Evolutionary conservation across 2,797 vertebrate species (phyloP), one percentile per base, ranked within the genome.

Genomic region (Amniataba percoides): DNA sequence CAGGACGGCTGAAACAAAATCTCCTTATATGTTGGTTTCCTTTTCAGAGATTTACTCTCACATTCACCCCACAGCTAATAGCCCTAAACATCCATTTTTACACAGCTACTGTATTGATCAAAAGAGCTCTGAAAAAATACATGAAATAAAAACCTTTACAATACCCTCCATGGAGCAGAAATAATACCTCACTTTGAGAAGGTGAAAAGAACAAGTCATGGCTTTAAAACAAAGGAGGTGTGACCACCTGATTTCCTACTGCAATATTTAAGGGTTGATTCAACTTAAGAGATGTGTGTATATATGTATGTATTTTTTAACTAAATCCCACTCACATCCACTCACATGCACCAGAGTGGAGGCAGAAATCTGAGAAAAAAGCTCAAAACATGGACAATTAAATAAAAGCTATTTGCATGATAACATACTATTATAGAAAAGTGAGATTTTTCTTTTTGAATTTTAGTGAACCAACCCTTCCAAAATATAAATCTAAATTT

Each of bases 1-100:
- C 84, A 92, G 84, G 80, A 88, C 55, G 49, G 81, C 55, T 74
- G 61, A 78, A 89, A 76, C 63, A 36, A 84, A 89, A 88, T 87
- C 83, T 83, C 49, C 74, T 84, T 81, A 78, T 75, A 61, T 65
- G 58, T 55, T 8, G 43, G 9, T 43, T 80, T 61, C 10, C 61
- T 80, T 86, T 78, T 60, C 46, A 61, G 25, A 61, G 77, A 42
- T 79, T 82, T 81, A 76, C 80, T 77, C 55, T 83, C 79, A 80
- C 71, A 68, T 69, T 83, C 69, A 63, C 34, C 63, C 67, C 23
- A n/a, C 59, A 68, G 69, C 46, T 80, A 83, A 71, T 69, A 66
- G 60, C 52, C 63, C 27, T 10, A 9, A 70, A 82, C 56, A 80
- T 80, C 68, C 39, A 53, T 71, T 81, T 82, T 85, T 78, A 78